A percentile compares a stretch with the other conserved stretches of the same genome.
Conservation (phyloP, 2,113 vertebrate species). For the Canis aureus region DNA sequence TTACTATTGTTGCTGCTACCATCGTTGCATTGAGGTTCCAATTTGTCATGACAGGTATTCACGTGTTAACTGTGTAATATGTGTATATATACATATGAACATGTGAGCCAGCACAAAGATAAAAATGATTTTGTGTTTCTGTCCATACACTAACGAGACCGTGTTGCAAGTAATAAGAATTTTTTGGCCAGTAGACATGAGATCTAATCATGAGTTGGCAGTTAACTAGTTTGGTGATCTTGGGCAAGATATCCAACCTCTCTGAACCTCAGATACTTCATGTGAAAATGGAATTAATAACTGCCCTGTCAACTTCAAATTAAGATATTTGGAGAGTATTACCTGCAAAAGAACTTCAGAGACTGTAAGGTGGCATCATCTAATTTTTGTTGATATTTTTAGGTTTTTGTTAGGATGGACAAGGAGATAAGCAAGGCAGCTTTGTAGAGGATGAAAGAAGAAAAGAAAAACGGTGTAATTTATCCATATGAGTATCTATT, state of each 20-base stretch:
- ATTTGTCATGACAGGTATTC: not conserved
- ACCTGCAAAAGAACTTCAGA: not conserved
- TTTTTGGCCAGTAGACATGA: not conserved
- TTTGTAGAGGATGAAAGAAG: not conserved
- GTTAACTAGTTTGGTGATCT: not conserved
- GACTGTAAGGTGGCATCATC: not conserved
- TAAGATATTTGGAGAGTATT: not conserved
- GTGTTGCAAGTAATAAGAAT: not conserved
- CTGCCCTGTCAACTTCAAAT: not conserved
- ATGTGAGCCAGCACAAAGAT: not conserved
- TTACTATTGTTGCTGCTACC: not conserved
- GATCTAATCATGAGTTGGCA: not conserved
- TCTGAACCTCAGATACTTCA: not conserved
- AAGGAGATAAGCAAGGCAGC: not conserved
- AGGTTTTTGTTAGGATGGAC: not conserved
- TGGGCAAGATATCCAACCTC: not conserved
- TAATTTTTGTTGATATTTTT: not conserved
- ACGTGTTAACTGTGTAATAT: not conserved
- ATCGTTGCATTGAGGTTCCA: too few species aligned
- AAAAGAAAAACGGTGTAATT: not conserved
- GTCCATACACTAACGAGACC: not conserved
- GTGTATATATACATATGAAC: accelerated
- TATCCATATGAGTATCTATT: not conserved
- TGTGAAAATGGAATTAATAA: not conserved
- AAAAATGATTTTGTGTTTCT: not conserved